Conservation (phyloP, 2,888 invertebrate species). For the Melolontha melolontha region DNA sequence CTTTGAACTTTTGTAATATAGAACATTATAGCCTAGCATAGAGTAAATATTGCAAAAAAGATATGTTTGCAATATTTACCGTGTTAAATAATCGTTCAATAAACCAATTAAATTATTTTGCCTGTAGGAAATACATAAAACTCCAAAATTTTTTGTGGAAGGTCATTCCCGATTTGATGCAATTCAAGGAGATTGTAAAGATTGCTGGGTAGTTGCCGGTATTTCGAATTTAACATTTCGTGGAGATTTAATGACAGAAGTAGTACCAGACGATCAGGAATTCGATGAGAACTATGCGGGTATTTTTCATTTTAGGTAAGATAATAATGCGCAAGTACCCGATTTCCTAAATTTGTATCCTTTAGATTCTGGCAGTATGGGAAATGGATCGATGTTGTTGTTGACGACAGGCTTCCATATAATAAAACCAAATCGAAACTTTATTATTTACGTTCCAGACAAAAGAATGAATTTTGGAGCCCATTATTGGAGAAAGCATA, state of each 20-base stretch:
- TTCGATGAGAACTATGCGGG: constrained; percentile 96
- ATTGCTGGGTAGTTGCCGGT: constrained; percentile 97
- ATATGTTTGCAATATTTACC: too few relatives aligned
- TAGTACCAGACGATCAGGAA: constrained; percentile 95
- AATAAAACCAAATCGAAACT: constrained; percentile 77
- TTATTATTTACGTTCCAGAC: constrained; percentile 88
- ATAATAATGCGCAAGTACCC: not conserved
- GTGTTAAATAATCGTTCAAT: too few relatives aligned
- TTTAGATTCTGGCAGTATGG: constrained; percentile 95
- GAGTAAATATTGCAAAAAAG: too few relatives aligned
- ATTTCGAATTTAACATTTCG: constrained; percentile 93
- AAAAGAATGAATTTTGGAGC: constrained; percentile 95
- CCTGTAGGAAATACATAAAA: constrained; percentile 82
- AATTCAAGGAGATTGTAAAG: constrained; percentile 96
- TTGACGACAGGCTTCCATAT: constrained; percentile 93
- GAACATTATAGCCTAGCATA: too few relatives aligned
- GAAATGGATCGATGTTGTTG: constrained; percentile 91
- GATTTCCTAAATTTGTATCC: not conserved
- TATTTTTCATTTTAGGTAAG: constrained; percentile 90
- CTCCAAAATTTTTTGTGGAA: constrained; percentile 93
- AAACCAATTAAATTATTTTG: constrained; percentile 49
- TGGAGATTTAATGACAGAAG: constrained; percentile 88
- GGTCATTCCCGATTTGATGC: constrained; percentile 98
- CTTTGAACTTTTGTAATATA: too few relatives aligned
- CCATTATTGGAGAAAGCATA: constrained; percentile 95